Evolutionary conservation across 2,888 invertebrate species (phyloP), one percentile per base, ranked within the genome.

Genomic region (Dendrolimus pini): DNA sequence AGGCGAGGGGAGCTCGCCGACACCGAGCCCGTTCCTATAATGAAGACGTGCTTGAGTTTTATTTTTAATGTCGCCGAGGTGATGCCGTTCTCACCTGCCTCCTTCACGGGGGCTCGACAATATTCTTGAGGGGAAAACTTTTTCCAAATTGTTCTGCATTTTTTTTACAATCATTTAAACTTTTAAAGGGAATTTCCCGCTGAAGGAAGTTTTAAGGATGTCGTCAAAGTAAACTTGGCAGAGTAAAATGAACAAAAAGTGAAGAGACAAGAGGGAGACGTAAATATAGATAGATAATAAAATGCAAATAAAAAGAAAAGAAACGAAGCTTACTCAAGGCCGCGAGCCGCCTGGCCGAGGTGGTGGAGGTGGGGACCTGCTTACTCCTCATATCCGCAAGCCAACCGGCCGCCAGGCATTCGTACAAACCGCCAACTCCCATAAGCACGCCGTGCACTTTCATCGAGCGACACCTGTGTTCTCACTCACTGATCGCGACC

Each of bases 301-400:
- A 76, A 77, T 76, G 85, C 85, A 89, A 89, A 89, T 75, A 78
- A 89, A 83, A 82, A 78, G 75, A 85, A 86, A 86, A 78, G 82
- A 87, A 86, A 87, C 80, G 80, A 88, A 89, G 88, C 91, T 91
- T 91, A 91, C 91, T 88, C 72, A 89, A 80, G 82, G 88, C 84
- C 76, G 89, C 89, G 75, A 88, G 87, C 87, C 89, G 90, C 86
- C 89, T 90, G 85, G 90, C 89, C 74, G 89, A 85, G 80, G 88
- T 87, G 80, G 89, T 89, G 67, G 90, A 88, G 68, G 84, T 89
- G 74, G 91, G 91, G 78, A 89, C 87, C 75, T 89, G 89, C 87
- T 90, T 91, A 84, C 88, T 89, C 87, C 91, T 80, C 91, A 91
- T 91, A 82, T 83, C 85, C 71, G 87, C 85, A 69, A 88, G 88